Evolutionary conservation across 2,888 invertebrate genomes (phyloP), one percentile per base, ranked within the genome.

Genomic region (Didymodactylos carnosus): DNA sequence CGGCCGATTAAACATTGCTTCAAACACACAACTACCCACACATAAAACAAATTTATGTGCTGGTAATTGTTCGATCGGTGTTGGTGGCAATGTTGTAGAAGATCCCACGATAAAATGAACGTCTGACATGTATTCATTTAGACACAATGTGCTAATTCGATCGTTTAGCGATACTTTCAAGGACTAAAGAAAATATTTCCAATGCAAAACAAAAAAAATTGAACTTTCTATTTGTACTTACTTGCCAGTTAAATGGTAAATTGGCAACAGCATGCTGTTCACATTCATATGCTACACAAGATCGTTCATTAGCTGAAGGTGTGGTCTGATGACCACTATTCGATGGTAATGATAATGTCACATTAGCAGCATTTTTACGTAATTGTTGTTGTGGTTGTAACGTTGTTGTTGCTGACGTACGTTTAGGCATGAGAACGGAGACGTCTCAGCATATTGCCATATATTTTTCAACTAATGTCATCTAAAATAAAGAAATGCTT

Each of bases 1-100:
- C 2, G 74, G 72, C 25, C 91, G 90, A 80, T 90, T 90, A 80
- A 91, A 91, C 89, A 91, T 89, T 11, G 90, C 90, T 82, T 91
- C 90, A 81, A 91, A 91, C 3, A 91, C 91, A 0, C 90, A 90
- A 79, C 90, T 90, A 2, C 91, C 90, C 13, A 90, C 88, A 0
- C 90, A 89, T 43, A 91, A 82, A 0, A 91, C 88, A 79, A 91
- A 89, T 76, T 81, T 81, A 76, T 83, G 82, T 0, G 91, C 91
- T 1, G 90, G 90, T 76, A 73, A 39, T n/a, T 43, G 25, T 49
- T 73, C 73, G n/a, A n/a, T n/a, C n/a, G n/a, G n/a, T n/a, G n/a
- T n/a, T n/a, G n/a, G n/a, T n/a, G n/a, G n/a, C 27, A 23, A n/a
- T 7, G 16, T 35, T 16, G 46, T 49, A 62, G 25, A 35, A 23